Percentiles rank a stretch among this genome's conserved stretches.
Evolutionary conservation across 2,888 invertebrate species (phyloP).

Genomic region (Mythimna ferrago): DNA sequence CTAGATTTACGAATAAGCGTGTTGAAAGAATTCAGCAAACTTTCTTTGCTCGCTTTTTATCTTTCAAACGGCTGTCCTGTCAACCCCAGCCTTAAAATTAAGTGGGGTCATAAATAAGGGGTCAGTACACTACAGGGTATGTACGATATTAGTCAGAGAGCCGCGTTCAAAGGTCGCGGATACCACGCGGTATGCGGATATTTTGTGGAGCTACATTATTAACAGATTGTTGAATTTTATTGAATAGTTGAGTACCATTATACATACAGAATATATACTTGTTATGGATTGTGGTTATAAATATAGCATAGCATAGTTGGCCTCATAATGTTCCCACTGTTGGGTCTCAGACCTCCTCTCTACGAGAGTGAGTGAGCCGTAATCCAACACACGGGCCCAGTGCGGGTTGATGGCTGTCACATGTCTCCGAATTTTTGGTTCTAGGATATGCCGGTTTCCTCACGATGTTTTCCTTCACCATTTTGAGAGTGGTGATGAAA

Average conservation of each 20-base stretch:
- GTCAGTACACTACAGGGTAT: constrained; percentile 3
- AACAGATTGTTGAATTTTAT: constrained; percentile 18
- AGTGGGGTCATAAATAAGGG: constrained; percentile 14
- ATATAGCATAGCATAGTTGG: no score
- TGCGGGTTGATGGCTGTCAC: no score
- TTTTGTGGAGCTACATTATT: constrained; percentile 13
- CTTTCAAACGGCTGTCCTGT: background rate
- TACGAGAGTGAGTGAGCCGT: no score
- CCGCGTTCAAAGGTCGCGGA: constrained; percentile 15
- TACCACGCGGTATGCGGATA: constrained; percentile 7
- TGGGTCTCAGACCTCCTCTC: no score
- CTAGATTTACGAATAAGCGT: no score
- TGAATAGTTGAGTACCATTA: background rate
- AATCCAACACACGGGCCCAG: no score
- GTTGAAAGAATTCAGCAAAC: no score
- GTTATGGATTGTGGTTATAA: background rate
- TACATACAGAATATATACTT: background rate
- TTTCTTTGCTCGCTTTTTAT: background rate
- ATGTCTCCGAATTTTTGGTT: no score
- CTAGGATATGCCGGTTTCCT: no score
- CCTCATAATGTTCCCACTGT: no score
- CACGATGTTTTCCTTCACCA: no score
- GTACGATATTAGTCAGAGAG: constrained; percentile 9
- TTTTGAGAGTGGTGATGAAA: no score
- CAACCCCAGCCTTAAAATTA: background rate